A percentile compares a stretch with the other conserved stretches of the same genome.
These are phyloP conservation scores for Ypsolopha scabrella DNA, from an alignment of 2,888 invertebrate genomes.

Conservation along the genomic window DNA sequence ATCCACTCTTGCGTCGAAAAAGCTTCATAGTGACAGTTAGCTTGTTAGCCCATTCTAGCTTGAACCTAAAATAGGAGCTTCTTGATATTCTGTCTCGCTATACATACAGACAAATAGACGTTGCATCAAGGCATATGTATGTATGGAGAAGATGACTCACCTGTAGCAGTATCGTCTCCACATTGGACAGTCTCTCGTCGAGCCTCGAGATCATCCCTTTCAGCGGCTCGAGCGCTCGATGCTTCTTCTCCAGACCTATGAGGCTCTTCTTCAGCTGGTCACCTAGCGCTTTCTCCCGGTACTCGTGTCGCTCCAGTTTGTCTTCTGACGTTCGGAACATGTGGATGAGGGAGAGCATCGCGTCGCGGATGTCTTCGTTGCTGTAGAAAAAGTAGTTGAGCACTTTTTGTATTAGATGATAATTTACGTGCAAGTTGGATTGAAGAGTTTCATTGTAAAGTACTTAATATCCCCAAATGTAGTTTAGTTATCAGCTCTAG, in stretches of 20 bases:
- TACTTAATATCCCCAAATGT: too few relatives aligned
- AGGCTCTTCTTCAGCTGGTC: conserved; percentile 84
- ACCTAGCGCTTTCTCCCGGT: conserved; percentile 81
- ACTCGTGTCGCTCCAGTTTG: conserved; percentile 87
- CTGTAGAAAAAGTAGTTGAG: conserved; percentile 33
- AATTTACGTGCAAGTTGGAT: too few relatives aligned
- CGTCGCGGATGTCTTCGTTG: conserved; percentile 80
- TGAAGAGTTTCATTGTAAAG: too few relatives aligned
- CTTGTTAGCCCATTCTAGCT: too few relatives aligned
- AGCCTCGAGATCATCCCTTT: conserved; percentile 77
- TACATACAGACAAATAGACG: too few relatives aligned
- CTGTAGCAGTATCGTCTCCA: conserved; percentile 81
- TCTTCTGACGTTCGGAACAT: conserved; percentile 84
- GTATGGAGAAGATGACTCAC: conserved; percentile 35
- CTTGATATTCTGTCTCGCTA: too few relatives aligned
- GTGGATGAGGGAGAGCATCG: conserved; percentile 83
- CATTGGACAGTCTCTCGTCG: conserved; percentile 80
- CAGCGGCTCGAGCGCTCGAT: conserved; percentile 76
- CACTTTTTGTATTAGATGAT: too few relatives aligned
- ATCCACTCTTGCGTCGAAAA: too few relatives aligned
- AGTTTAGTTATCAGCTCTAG: too few relatives aligned
- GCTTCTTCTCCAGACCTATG: conserved; percentile 77
- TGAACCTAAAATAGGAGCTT: too few relatives aligned
- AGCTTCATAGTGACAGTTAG: too few relatives aligned
- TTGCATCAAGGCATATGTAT: too few relatives aligned